Base-by-base conservation (phyloP, 2,888 invertebrate species). In the Netelia fuscicornis region DNA sequence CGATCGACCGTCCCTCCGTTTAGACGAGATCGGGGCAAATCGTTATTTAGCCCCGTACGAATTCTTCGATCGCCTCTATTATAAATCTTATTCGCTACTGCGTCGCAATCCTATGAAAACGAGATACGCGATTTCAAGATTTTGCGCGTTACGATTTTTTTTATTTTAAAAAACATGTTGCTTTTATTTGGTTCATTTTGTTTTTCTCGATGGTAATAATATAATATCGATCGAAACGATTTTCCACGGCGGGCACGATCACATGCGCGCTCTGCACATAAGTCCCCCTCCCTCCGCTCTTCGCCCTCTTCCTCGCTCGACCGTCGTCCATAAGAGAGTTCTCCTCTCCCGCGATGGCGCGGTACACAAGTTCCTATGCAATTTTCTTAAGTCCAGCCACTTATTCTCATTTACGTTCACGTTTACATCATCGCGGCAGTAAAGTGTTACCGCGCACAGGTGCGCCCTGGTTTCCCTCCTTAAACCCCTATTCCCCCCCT, bases 371-470 rank as follows among this genome's bases (percentile, higher is more conserved):
- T 90, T 88, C 83, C 88, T 86, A 86, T 88, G 92, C 91, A 93
- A 92, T 93, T 91, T 92, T 91, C 92, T 90, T 86, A 89, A 91
- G 90, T 90, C 91, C 90, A 74, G 88, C 91, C 91, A 91, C 91
- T 92, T 91, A 92, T 92, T 91, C 90, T 92, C 92, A 91, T 92
- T 92, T 91, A 92, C 91, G 92, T 92, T 92, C 90, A 87, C 91
- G 92, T 93, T 93, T 92, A 92, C 93, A 93, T 93, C 92, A 93
- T 93, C 92, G 91, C 88, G 89, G 91, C 87, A 91, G 91, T 92
- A 91, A 92, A 92, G 91, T 91, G 92, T 92, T 93, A 91, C 92
- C 90, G 90, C 89, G 89, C 91, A 91, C 92, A 93, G 92, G 92
- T 93, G 93, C 91, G 92, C 91, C 92, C 91, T 90, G 91, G 87